Conservation (phyloP, 2,888 invertebrate genomes). For the Tipula lateralis region DNA sequence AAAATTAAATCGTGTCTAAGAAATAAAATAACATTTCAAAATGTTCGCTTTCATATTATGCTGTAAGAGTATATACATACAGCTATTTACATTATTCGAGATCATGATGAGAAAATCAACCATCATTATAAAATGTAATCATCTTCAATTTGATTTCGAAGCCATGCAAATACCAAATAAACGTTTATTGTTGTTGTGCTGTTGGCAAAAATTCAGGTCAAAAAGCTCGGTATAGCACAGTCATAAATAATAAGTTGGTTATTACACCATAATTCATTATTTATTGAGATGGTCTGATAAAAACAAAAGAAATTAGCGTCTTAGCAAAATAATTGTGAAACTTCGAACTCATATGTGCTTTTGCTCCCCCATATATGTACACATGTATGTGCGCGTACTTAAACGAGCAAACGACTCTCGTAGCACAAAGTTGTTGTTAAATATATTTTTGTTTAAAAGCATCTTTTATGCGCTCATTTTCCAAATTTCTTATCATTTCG, state of each 20-base stretch:
- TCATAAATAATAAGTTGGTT: not conserved
- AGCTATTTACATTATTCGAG: not conserved
- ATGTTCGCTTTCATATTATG: not conserved
- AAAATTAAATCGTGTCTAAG: not conserved
- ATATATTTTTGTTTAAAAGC: not conserved
- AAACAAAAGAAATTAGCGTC: not conserved
- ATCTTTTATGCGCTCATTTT: not conserved
- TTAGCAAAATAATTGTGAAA: not conserved
- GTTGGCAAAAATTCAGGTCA: not conserved
- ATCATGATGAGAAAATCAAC: slow-evolving; percentile 19
- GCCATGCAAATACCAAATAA: slow-evolving; percentile 24
- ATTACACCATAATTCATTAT: not conserved
- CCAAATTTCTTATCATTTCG: not conserved
- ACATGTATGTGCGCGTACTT: too few species aligned
- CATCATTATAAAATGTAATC: slow-evolving; percentile 15
- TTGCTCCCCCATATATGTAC: not conserved
- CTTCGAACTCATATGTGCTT: not conserved
- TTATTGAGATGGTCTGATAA: not conserved
- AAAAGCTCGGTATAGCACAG: not conserved
- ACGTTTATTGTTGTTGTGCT: not conserved
- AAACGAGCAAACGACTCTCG: too few species aligned
- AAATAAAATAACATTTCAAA: not conserved
- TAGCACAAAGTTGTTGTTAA: not conserved
- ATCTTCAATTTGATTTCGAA: not conserved
- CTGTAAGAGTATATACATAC: not conserved